phyloP scores from a whole-genome alignment of 1,140 invertebrate genomes.

The Aphelenchoides fujianensis region DNA sequence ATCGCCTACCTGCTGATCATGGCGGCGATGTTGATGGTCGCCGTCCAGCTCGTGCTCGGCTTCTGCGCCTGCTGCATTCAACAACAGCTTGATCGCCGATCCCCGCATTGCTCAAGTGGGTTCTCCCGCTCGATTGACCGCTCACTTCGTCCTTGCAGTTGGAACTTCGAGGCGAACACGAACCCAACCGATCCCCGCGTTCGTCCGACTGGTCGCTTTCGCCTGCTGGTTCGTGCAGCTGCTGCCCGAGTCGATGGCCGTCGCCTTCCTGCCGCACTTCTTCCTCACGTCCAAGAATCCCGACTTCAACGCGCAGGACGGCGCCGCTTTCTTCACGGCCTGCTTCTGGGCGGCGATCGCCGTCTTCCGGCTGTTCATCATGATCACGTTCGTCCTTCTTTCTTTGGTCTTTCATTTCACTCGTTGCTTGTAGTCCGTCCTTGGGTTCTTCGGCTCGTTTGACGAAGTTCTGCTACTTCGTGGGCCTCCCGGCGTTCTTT shows the following conservation, averaged over 20 bases:
- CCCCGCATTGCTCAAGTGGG: neutral
- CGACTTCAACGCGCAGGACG: neutral
- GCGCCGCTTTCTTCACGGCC: neutral
- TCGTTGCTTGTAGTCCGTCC: slow-evolving; percentile 1
- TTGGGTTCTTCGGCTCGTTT: neutral
- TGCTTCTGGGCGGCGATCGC: neutral
- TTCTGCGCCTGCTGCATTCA: slow-evolving; percentile 18
- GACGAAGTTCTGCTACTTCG: slow-evolving; percentile 1
- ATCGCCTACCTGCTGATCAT: slow-evolving; percentile 15
- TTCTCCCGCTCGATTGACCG: neutral
- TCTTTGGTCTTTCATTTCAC: too few species aligned
- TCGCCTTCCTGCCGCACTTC: neutral
- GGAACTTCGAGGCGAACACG: neutral
- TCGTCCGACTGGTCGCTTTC: neutral
- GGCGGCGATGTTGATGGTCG: neutral
- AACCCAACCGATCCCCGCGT: neutral
- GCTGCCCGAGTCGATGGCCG: neutral
- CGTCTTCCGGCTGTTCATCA: neutral
- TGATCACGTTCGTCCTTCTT: too few species aligned
- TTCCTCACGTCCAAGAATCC: neutral
- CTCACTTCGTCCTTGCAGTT: neutral
- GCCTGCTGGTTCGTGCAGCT: slow-evolving; percentile 3
- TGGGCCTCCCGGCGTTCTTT: neutral
- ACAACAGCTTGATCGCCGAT: slow-evolving; percentile 6
- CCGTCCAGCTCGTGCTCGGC: neutral